Percentiles rank a stretch among this genome's conserved stretches.
Conservation (phyloP, 2,797 vertebrate genomes). For the Paedocypris micromegethes region DNA sequence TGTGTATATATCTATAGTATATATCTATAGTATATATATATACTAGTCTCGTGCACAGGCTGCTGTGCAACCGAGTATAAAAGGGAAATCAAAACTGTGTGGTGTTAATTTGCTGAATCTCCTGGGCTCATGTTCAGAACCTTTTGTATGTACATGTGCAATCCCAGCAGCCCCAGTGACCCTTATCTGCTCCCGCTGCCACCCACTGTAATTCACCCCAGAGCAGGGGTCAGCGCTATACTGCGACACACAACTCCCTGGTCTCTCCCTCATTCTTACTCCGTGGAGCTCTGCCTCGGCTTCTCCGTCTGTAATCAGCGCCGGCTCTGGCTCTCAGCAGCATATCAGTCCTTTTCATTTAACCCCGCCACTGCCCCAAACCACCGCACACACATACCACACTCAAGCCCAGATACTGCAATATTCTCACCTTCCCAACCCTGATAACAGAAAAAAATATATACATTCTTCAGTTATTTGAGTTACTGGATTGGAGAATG, state of each 20-base stretch:
- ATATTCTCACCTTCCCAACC: constrained; percentile 23
- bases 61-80: constrained; percentile 14
- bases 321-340: constrained; percentile 15
- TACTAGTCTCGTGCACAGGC: constrained; percentile 3
- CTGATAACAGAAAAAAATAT: constrained; percentile 10
- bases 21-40: no score
- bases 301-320: constrained; percentile 28
- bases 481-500: constrained; percentile 35
- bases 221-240: constrained; percentile 25
- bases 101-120: constrained; percentile 8
- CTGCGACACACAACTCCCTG: constrained; percentile 17
- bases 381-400: constrained; percentile 29
- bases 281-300: constrained; percentile 8
- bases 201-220: constrained; percentile 34
- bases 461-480: constrained; percentile 6
- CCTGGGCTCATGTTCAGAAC: constrained; percentile 13
- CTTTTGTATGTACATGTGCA: constrained; percentile 25
- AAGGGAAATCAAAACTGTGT: constrained; percentile 2
- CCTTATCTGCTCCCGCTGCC: constrained; percentile 14
- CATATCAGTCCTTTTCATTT: constrained; percentile 42
- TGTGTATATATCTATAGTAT: no score
- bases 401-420: constrained; percentile 23
- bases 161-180: constrained; percentile 22
- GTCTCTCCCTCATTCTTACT: constrained; percentile 12
- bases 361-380: constrained; percentile 37